Evolutionary conservation across 1,140 invertebrate species (phyloP).

Genomic region (Papilio machaon): DNA sequence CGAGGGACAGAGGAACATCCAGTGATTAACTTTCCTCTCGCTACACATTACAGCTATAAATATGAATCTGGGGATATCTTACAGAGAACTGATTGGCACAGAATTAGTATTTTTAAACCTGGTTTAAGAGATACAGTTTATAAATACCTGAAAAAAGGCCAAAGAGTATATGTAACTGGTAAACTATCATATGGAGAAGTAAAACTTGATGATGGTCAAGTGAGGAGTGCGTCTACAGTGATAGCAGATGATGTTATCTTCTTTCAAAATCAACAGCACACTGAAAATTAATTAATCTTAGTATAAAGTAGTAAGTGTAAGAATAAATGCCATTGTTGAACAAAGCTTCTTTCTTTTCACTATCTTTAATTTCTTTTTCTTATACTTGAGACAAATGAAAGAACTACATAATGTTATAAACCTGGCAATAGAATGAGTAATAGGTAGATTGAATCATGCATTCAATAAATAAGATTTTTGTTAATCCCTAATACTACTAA

Average conservation of each 20-base stretch:
- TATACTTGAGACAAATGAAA: neutral
- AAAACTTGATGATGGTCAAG: slow-evolving; percentile 88
- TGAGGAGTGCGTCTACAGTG: slow-evolving; percentile 88
- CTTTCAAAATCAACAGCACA: slow-evolving; percentile 80
- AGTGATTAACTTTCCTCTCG: slow-evolving; percentile 94
- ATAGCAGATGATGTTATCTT: slow-evolving; percentile 95
- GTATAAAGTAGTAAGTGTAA: neutral
- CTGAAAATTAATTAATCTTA: slow-evolving; percentile 4
- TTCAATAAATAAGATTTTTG: no score
- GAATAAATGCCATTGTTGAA: neutral
- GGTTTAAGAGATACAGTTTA: slow-evolving; percentile 89
- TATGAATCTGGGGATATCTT: slow-evolving; percentile 89
- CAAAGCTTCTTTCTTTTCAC: neutral
- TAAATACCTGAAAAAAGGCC: slow-evolving; percentile 92
- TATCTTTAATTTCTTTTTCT: neutral
- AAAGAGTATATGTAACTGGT: slow-evolving; percentile 92
- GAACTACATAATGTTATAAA: neutral
- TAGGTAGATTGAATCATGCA: neutral
- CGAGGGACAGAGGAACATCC: slow-evolving; percentile 92
- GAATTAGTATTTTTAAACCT: slow-evolving; percentile 93
- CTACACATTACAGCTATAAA: slow-evolving; percentile 93
- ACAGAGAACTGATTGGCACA: slow-evolving; percentile 96
- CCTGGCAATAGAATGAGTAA: neutral
- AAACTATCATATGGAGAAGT: slow-evolving; percentile 93
- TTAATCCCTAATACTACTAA: no score